Conservation (phyloP, 2,113 vertebrate species). For the Nannobrachium achirus region DNA sequence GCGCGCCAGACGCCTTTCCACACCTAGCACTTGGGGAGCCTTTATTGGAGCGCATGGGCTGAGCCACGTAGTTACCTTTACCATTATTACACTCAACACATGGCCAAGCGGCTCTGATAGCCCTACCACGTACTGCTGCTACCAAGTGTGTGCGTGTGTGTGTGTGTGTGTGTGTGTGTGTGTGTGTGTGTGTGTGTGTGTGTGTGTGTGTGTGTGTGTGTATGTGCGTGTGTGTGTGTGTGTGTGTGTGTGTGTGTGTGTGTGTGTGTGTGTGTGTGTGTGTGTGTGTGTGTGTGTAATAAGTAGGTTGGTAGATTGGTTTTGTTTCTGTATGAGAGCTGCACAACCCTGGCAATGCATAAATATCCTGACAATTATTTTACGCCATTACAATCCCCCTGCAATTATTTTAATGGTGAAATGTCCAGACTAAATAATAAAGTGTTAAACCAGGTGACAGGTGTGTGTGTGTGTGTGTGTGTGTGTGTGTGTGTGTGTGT, state of each 20-base stretch:
- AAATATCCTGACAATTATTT: conserved; percentile 51
- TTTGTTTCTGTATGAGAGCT: conserved; percentile 58
- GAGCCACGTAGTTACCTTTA: conserved; percentile 64
- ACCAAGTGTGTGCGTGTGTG: conserved; percentile 37
- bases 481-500: conserved; percentile 3
- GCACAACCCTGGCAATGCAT: conserved; percentile 25
- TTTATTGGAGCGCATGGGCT: conserved; percentile 71
- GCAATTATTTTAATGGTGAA: conserved; percentile 39
- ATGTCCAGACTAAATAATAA: conserved; percentile 36
- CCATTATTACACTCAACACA: conserved; percentile 74
- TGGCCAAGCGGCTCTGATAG: conserved; percentile 63
- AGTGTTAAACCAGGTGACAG: conserved; percentile 51
- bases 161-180: conserved; percentile 12
- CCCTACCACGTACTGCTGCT: conserved; percentile 51
- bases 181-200: background rate
- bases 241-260: conserved; percentile 14
- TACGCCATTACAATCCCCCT: conserved; percentile 24
- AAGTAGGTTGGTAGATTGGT: conserved; percentile 48
- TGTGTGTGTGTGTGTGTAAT: conserved; percentile 33
- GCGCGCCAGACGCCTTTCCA: conserved; percentile 82
- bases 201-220: conserved; percentile 31
- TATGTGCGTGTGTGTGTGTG: conserved; percentile 7
- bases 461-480: conserved; percentile 2
- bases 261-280: background rate
- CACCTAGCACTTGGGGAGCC: conserved; percentile 78